Percentiles rank a stretch among this genome's conserved stretches.
These are phyloP conservation scores for Caloenas nicobarica DNA, from an alignment of 2,113 vertebrate species.

Conservation along the genomic window DNA sequence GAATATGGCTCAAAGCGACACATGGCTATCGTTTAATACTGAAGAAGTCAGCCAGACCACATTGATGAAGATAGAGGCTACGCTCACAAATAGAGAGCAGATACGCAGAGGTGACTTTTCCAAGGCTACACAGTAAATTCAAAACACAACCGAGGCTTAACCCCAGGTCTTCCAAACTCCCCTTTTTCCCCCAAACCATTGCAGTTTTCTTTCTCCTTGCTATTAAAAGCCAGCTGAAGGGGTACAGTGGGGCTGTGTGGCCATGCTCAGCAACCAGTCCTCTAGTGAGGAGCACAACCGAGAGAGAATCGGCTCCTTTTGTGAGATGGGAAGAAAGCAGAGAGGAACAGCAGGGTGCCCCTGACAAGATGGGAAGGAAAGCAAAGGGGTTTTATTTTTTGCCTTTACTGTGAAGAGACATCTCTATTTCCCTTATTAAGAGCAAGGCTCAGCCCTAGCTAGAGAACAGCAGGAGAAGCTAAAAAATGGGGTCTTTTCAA, in stretches of 20 bases:
- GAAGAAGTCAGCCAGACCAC: not conserved
- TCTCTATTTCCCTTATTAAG: slow-evolving; percentile 42
- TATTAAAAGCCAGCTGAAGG: not conserved
- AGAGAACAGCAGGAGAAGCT: slow-evolving; percentile 43
- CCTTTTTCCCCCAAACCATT: not conserved
- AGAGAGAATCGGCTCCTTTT: slow-evolving; percentile 19
- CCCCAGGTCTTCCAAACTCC: not conserved
- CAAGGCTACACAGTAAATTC: not conserved
- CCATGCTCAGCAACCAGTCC: not conserved
- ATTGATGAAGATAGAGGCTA: not conserved
- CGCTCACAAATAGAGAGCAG: not conserved
- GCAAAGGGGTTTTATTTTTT: slow-evolving; percentile 23
- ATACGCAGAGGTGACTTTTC: not conserved
- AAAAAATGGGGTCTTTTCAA: slow-evolving; percentile 17
- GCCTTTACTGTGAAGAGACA: slow-evolving; percentile 22
- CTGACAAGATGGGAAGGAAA: slow-evolving; percentile 19
- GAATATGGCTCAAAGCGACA: not conserved
- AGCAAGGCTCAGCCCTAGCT: slow-evolving; percentile 24
- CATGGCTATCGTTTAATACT: not conserved
- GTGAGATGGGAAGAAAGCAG: not conserved
- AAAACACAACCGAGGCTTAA: not conserved
- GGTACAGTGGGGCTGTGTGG: not conserved
- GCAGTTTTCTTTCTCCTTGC: not conserved
- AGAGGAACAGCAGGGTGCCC: slow-evolving; percentile 45
- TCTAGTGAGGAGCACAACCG: not conserved